Evolutionary conservation across 2,113 vertebrate species (phyloP).

Genomic region (Arvicanthis niloticus): DNA sequence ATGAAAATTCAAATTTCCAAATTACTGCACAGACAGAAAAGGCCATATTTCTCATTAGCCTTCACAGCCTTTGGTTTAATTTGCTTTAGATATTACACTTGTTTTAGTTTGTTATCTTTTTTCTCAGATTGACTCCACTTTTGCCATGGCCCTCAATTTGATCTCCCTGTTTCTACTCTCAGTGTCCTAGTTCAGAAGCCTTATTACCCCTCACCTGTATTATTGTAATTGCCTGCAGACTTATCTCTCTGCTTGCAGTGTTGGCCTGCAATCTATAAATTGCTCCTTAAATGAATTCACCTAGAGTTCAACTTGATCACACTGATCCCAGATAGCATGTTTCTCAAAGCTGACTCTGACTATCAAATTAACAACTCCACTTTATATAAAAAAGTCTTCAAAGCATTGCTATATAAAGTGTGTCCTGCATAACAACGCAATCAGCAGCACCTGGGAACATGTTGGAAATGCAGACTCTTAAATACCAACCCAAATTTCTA

Average conservation of each 20-base stretch:
- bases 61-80: conserved; percentile 26
- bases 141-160: conserved; percentile 12
- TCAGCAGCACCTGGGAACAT: neutral
- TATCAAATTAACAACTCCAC: neutral
- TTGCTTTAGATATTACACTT: conserved; percentile 46
- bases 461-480: neutral
- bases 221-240: conserved; percentile 43
- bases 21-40: conserved; percentile 39
- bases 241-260: conserved; percentile 39
- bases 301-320: conserved; percentile 26
- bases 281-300: conserved; percentile 49
- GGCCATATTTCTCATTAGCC: conserved; percentile 60
- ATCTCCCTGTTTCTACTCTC: neutral
- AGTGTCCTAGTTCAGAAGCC: conserved; percentile 26
- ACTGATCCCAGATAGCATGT: neutral
- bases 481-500: neutral
- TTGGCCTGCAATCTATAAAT: conserved; percentile 47
- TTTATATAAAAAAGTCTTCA: neutral
- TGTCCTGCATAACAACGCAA: neutral
- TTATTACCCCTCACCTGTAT: conserved; percentile 22
- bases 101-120: conserved; percentile 30
- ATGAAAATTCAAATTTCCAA: conserved; percentile 63
- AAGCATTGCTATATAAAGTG: neutral
- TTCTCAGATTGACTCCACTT: conserved; percentile 16
- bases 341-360: neutral